These are phyloP conservation scores for Amphiprion ocellaris DNA, from an alignment of 2,113 vertebrate genomes.

Conservation along the genomic window DNA sequence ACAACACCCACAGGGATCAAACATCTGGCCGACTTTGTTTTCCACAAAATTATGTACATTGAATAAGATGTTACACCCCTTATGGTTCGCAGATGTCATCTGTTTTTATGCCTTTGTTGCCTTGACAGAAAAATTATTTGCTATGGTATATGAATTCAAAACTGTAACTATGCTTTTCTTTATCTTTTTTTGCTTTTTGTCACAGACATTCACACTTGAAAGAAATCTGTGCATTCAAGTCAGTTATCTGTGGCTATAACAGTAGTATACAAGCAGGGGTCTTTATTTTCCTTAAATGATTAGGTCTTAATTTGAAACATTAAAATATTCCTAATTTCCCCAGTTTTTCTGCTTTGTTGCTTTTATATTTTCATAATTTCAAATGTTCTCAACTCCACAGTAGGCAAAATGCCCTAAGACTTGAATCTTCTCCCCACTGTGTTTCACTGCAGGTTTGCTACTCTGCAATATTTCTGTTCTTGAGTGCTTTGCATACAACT, in stretches of 20 bases:
- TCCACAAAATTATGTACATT: conserved; percentile 34
- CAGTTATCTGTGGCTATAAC: not conserved
- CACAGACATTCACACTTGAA: not conserved
- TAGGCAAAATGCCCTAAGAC: too few relatives aligned
- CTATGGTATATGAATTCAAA: not conserved
- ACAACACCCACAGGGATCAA: conserved; percentile 43
- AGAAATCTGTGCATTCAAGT: not conserved
- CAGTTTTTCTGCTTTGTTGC: too few relatives aligned
- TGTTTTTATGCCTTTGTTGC: not conserved
- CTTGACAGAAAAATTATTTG: not conserved
- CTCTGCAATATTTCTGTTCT: too few relatives aligned
- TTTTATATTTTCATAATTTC: too few relatives aligned
- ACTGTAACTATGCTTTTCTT: not conserved
- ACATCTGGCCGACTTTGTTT: conserved; percentile 55
- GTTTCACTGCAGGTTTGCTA: too few relatives aligned
- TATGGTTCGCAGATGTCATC: not conserved
- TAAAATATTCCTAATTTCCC: too few relatives aligned
- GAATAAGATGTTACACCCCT: conserved; percentile 29
- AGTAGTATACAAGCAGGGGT: not conserved
- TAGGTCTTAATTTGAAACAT: too few relatives aligned
- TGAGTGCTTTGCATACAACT: too few relatives aligned
- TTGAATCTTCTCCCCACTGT: too few relatives aligned
- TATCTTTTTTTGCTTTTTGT: not conserved
- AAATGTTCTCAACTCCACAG: too few relatives aligned
- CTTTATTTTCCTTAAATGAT: not conserved